Evolutionary conservation across 2,888 invertebrate species (phyloP), one percentile per base, ranked within the genome.

Genomic region (Drosophila neonasuta): DNA sequence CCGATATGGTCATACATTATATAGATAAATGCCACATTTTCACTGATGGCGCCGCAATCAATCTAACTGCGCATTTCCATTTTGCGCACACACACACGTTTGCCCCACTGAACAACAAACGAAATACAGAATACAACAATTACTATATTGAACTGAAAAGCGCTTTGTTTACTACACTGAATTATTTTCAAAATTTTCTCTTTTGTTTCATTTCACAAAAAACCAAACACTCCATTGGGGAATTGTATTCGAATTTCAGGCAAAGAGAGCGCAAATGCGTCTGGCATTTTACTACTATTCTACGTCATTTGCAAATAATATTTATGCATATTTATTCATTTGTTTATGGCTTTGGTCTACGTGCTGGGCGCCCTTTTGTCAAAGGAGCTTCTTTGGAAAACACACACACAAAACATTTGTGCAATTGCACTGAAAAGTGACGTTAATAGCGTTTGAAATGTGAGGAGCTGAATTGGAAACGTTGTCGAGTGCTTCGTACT

Each of bases 321-420:
- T 73, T 60, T 77, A 77, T 74, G 77, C 59, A 73, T 62, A 77
- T 73, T 73, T 74, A 73, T 68, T 60, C 59, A 74, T 60, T 59
- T 73, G 20, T 73, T 74, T 74, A 77, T 60, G 78, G 68, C 34
- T 56, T 1, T 46, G 44, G 55, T 49, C 46, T 65, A 72, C 72
- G 58, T 58, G 65, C 56, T 46, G 60, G 59, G 56, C 72, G 77
- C 77, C 72, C 55, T 55, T 58, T 51, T 58, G 71, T 49, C 30
- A 63, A 49, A 55, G 49, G 61, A 60, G 77, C 48, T 29, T 20
- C n/a, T 20, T 52, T 17, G 30, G 20, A 20, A 20, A 20, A 20
- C 20, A 20, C 20, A 4, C 20, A 20, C 20, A 41, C 13, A 63
- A 57, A 44, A 46, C 41, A 30, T 15, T 13, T 11, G 2, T 46